phyloP scores from a whole-genome alignment of 1,140 invertebrate genomes.

The Sweltsa coloradensis region DNA sequence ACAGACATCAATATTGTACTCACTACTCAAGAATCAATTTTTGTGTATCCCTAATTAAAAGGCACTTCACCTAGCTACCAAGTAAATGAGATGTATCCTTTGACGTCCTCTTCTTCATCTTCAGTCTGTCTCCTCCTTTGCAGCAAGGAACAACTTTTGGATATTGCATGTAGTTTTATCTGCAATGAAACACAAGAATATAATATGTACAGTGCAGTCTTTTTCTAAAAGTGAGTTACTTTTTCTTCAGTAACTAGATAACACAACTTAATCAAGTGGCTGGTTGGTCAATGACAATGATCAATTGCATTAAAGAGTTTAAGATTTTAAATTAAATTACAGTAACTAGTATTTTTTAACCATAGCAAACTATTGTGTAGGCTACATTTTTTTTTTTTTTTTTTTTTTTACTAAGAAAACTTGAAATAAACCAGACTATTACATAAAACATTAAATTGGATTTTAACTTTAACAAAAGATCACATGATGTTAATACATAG shows the following conservation, averaged over 20 bases:
- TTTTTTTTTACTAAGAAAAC: too few species aligned
- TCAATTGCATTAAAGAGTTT: constrained; percentile 6
- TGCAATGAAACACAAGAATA: constrained; percentile 29
- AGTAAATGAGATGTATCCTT: too few species aligned
- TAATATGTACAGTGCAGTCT: constrained; percentile 14
- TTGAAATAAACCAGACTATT: too few species aligned
- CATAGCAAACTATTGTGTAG: not conserved
- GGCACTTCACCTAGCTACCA: too few species aligned
- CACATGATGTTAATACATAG: too few species aligned
- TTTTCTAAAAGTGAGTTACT: constrained; percentile 3
- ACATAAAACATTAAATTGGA: too few species aligned
- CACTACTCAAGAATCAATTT: too few species aligned
- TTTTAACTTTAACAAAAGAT: too few species aligned
- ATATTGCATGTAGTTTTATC: constrained; percentile 45
- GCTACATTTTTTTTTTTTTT: too few species aligned
- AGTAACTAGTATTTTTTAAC: not conserved
- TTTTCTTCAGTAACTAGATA: not conserved
- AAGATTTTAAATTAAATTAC: not conserved
- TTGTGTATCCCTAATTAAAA: too few species aligned
- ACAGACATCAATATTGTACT: too few species aligned
- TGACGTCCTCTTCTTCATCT: too few species aligned
- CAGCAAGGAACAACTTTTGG: constrained; percentile 63
- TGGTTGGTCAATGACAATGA: not conserved
- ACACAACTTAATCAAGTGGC: not conserved
- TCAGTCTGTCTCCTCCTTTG: constrained; percentile 75